A percentile compares a stretch with the other conserved stretches of the same genome.
phyloP scores from a whole-genome alignment of 2,888 invertebrate species.

The Xiphydria camelus region DNA sequence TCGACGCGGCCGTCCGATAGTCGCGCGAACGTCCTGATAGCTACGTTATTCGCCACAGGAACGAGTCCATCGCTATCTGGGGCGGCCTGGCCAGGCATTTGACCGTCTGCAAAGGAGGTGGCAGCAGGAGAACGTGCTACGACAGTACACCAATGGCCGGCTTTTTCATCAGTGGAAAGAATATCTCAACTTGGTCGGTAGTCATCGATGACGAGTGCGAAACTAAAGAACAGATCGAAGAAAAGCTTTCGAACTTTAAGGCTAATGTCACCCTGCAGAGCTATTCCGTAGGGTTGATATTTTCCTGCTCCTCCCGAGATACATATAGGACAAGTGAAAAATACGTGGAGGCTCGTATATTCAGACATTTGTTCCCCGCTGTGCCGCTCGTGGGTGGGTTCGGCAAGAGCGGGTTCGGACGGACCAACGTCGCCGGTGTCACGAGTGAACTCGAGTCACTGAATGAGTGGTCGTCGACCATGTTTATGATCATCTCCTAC shows the following conservation, averaged over 20 bases:
- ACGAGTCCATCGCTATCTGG: slow-evolving; percentile 26
- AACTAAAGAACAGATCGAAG: slow-evolving; percentile 22
- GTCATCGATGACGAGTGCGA: slow-evolving; percentile 27
- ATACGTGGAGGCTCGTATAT: slow-evolving; percentile 42
- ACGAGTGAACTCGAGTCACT: background rate
- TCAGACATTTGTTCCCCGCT: slow-evolving; percentile 46
- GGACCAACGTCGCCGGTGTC: background rate
- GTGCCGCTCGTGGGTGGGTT: slow-evolving; percentile 46
- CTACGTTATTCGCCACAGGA: too few species aligned
- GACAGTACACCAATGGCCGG: slow-evolving; percentile 24
- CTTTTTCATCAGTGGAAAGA: slow-evolving; percentile 32
- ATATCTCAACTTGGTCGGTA: slow-evolving; percentile 46
- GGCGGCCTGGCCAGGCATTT: slow-evolving; percentile 39
- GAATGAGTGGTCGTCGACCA: slow-evolving; percentile 35
- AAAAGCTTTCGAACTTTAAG: slow-evolving; percentile 33
- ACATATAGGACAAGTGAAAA: slow-evolving; percentile 24
- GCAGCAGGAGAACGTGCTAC: slow-evolving; percentile 19
- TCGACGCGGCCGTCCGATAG: too few species aligned
- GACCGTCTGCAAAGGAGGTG: slow-evolving; percentile 26
- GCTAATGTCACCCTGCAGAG: slow-evolving; percentile 38
- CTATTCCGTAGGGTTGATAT: slow-evolving; percentile 47
- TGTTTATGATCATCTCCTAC: slow-evolving; percentile 48
- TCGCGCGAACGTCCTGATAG: too few species aligned
- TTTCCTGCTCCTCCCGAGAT: slow-evolving; percentile 45
- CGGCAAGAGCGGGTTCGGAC: slow-evolving; percentile 49